These are phyloP conservation scores for Rhabdophis nuchalis DNA, from an alignment of 2,797 vertebrate genomes.

Conservation along the genomic window DNA sequence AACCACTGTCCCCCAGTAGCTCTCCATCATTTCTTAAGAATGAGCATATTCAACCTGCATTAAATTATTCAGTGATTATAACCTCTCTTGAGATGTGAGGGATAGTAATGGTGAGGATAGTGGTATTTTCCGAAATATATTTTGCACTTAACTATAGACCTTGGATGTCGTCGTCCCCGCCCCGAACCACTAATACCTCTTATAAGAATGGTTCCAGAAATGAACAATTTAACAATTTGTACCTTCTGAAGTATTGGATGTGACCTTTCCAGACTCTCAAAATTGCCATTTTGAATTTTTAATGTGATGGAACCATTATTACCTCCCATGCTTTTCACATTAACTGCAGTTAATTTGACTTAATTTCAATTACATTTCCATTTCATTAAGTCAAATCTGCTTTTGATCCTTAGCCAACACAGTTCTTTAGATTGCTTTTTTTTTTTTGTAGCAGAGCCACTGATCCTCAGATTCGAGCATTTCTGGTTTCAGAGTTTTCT, in stretches of 20 bases:
- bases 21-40: neutral
- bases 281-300: neutral
- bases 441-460: neutral
- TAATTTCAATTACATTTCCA: neutral
- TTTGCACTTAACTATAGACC: neutral
- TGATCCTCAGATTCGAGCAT: neutral
- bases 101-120: neutral
- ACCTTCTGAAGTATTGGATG: neutral
- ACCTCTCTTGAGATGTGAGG: neutral
- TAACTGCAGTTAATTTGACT: neutral
- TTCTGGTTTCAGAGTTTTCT: neutral
- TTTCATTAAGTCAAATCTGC: neutral
- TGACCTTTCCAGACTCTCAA: neutral
- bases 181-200: neutral
- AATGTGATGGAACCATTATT: neutral
- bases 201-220: neutral
- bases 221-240: neutral
- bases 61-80: neutral
- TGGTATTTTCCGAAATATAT: neutral
- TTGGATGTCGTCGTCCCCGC: neutral
- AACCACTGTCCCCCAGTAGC: neutral
- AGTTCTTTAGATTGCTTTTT: neutral
- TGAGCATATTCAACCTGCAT: neutral
- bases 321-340: neutral
- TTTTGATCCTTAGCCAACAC: neutral